Conservation (phyloP, 2,797 vertebrate species). For the Phrynocephalus forsythii region DNA sequence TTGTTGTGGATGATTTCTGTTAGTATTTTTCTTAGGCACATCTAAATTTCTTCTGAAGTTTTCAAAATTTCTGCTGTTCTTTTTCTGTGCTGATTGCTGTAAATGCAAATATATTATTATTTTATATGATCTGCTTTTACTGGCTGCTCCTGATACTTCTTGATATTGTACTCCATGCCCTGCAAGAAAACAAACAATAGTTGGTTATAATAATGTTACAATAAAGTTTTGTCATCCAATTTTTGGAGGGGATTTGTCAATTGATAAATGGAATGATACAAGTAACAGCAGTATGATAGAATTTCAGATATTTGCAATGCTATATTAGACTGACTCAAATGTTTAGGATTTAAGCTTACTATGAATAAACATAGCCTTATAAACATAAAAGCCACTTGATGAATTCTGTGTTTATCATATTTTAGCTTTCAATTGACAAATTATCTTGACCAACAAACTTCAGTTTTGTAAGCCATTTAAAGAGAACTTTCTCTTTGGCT, state of each 20-base stretch:
- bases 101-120: conserved; percentile 24
- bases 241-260: not conserved
- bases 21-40: conserved; percentile 23
- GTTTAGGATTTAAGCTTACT: not conserved
- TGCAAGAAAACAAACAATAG: conserved; percentile 33
- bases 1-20: conserved; percentile 25
- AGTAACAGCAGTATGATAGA: not conserved
- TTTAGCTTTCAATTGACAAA: not conserved
- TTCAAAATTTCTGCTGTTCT: conserved; percentile 8
- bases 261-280: not conserved
- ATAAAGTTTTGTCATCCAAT: not conserved
- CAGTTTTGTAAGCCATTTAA: not conserved
- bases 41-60: conserved; percentile 38
- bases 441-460: not conserved
- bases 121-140: conserved; percentile 34
- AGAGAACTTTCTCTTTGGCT: not conserved
- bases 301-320: not conserved
- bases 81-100: conserved; percentile 26
- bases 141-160: conserved; percentile 5
- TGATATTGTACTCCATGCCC: conserved; percentile 18
- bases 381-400: conserved; percentile 7
- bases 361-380: not conserved
- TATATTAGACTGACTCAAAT: not conserved
- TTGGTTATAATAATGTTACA: not conserved
- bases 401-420: not conserved